A percentile compares a stretch with the other conserved stretches of the same genome.
phyloP scores from a whole-genome alignment of 92 coral and sea anemone species.

The Parazoanthus swiftii region DNA sequence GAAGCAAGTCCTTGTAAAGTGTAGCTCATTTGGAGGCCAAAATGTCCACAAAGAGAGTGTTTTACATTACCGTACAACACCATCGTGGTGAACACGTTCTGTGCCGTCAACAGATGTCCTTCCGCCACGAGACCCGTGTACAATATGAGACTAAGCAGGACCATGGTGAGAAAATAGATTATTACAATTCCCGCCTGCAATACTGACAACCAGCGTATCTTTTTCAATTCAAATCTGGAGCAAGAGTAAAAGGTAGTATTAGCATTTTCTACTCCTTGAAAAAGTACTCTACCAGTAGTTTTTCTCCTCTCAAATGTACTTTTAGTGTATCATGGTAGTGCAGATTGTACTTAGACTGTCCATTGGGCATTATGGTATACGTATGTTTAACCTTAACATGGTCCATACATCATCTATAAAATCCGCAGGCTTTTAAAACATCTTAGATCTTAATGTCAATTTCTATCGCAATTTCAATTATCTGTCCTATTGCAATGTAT shows the following conservation, averaged over 20 bases:
- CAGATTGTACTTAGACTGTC: too few relatives aligned
- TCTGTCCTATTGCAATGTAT: too few relatives aligned
- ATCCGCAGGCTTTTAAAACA: too few relatives aligned
- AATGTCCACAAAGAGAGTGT: conserved; percentile 42
- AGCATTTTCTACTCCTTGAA: background rate
- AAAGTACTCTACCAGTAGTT: background rate
- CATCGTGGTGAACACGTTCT: conserved; percentile 32
- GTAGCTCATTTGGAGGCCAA: conserved; percentile 40
- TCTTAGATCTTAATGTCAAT: too few relatives aligned
- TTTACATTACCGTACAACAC: conserved; percentile 23
- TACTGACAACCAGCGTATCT: conserved; percentile 36
- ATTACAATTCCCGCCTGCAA: conserved; percentile 37
- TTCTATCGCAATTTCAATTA: too few relatives aligned
- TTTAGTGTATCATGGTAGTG: background rate
- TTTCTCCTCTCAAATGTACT: background rate
- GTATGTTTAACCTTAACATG: too few relatives aligned
- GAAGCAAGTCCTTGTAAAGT: conserved; percentile 33
- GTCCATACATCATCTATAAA: too few relatives aligned
- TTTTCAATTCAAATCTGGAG: conserved; percentile 24
- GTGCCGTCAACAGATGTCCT: conserved; percentile 29
- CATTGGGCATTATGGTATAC: too few relatives aligned
- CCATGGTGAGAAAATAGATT: conserved; percentile 30
- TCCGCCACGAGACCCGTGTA: conserved; percentile 32
- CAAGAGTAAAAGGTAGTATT: background rate
- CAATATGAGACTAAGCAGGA: conserved; percentile 22